A percentile compares a stretch with the other conserved stretches of the same genome.
phyloP scores from a whole-genome alignment of 2,888 invertebrate genomes.

The Drosophila stalkeri region DNA sequence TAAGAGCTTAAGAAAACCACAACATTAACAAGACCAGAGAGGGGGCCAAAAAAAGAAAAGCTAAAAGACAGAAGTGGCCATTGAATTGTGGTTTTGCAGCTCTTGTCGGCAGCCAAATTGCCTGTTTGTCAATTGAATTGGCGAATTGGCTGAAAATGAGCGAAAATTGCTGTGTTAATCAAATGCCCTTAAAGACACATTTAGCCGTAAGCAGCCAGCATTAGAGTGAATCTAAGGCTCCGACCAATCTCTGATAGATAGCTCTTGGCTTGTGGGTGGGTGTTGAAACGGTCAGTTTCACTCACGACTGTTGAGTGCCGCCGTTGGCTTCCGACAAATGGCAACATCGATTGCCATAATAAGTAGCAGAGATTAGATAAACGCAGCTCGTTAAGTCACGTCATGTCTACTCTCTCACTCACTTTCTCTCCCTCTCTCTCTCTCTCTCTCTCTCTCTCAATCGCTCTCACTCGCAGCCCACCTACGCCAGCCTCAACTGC shows the following conservation, averaged over 20 bases:
- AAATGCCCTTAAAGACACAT: constrained; percentile 31
- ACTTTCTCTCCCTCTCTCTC: not conserved
- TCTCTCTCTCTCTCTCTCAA: not conserved
- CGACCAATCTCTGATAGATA: constrained; percentile 29
- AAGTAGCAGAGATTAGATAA: constrained; percentile 58
- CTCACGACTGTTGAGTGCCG: constrained; percentile 65
- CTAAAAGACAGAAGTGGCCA: not conserved
- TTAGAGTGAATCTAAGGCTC: constrained; percentile 21
- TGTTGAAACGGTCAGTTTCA: constrained; percentile 67
- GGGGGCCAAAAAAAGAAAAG: not conserved
- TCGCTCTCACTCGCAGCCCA: constrained; percentile 24
- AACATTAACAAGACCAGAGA: not conserved
- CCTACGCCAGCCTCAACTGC: constrained; percentile 47
- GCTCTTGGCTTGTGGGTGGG: constrained; percentile 31
- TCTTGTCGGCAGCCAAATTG: constrained; percentile 39
- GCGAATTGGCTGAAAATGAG: constrained; percentile 37
- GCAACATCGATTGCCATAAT: constrained; percentile 51
- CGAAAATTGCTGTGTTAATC: constrained; percentile 40
- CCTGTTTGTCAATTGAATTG: constrained; percentile 28
- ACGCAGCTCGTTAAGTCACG: constrained; percentile 45
- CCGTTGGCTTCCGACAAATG: constrained; percentile 77
- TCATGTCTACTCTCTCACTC: constrained; percentile 16
- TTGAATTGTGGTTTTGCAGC: constrained; percentile 3
- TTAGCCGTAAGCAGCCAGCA: constrained; percentile 16
- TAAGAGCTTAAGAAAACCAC: not conserved